Base-by-base conservation (phyloP, 2,113 vertebrate genomes). In the Andinoacara biseriatus region DNA sequence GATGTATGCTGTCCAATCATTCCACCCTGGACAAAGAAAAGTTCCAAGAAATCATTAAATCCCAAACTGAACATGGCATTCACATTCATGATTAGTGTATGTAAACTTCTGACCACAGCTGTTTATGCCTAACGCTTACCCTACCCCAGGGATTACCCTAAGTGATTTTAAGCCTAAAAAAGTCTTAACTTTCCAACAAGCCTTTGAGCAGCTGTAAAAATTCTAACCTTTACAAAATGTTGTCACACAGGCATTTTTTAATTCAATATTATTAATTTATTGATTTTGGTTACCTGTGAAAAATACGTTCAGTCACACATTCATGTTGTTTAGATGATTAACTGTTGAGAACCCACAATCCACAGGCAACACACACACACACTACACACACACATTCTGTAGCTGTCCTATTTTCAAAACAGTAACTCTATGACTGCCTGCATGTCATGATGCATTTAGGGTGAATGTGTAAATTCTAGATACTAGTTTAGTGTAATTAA, bases 181-280 rank as follows among this genome's bases (percentile, higher is more conserved):
- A 17, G 40, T 49, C 9, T 49, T 20, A 0, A 9, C 26, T 49
- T 67, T 49, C 0, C 46, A 49, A 43, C 1, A 24, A 26, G 63
- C 40, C 63, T 49, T 43, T 49, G 40, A 49, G 49, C 9, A 69
- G 40, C 40, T 69, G 40, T 0, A 46, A 46, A 67, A 29, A 5
- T 46, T 46, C 63, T 46, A 67, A 67, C 38, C 46, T 0, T 26
- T 1, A 67, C 14, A 4, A 67, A 49, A 18, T 69, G 9, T 69
- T 11, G 29, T 49, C 24, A 69, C 26, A 29, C 46, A 24, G 40
- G 5, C 63, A 67, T 29, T 15, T 29, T 49, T 67, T 26, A 67
- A 22, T 49, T 49, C 1, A 46, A 67, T 7, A 5, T 18, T 29
- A 69, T 49, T 69, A 9, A 49, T 69, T 20, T 69, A 69, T 49